These are phyloP conservation scores for Miltochrista miniata DNA, from an alignment of 2,888 invertebrate species.

Conservation along the genomic window DNA sequence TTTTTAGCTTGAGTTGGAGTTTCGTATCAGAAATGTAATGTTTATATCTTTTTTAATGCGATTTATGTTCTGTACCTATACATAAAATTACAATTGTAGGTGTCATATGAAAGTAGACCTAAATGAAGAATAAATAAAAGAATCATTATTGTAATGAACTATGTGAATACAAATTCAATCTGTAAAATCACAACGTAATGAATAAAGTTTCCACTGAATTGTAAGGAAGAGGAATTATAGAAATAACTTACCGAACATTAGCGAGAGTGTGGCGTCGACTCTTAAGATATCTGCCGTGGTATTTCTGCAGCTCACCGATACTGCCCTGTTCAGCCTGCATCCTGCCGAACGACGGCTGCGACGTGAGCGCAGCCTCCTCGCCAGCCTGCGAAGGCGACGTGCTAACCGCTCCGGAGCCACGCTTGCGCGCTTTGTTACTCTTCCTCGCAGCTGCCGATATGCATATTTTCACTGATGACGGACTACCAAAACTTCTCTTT, in stretches of 20 bases:
- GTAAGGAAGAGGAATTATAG: too few species aligned
- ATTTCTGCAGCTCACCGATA: conserved; percentile 94
- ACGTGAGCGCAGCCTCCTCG: conserved; percentile 62
- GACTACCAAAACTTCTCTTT: conserved; percentile 78
- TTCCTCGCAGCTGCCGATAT: conserved; percentile 82
- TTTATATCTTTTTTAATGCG: neutral
- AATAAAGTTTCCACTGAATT: neutral
- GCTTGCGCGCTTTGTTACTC: conserved; percentile 79
- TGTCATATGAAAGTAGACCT: too few species aligned
- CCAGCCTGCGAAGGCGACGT: conserved; percentile 55
- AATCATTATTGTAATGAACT: too few species aligned
- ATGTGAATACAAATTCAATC: neutral
- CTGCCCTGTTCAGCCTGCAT: conserved; percentile 97
- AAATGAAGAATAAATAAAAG: neutral
- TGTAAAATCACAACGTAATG: neutral
- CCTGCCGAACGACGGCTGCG: conserved; percentile 80
- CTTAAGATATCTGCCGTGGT: conserved; percentile 93
- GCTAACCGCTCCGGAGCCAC: conserved; percentile 69
- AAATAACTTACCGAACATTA: conserved; percentile 93
- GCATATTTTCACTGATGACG: conserved; percentile 84
- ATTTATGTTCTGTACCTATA: neutral
- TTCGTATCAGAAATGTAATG: too few species aligned
- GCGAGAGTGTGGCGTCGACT: conserved; percentile 95
- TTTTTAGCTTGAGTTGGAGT: neutral
- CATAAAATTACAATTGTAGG: neutral